Evolutionary conservation across 2,888 invertebrate species (phyloP), one percentile per base, ranked within the genome.

Genomic region (Tetropium fuscum): DNA sequence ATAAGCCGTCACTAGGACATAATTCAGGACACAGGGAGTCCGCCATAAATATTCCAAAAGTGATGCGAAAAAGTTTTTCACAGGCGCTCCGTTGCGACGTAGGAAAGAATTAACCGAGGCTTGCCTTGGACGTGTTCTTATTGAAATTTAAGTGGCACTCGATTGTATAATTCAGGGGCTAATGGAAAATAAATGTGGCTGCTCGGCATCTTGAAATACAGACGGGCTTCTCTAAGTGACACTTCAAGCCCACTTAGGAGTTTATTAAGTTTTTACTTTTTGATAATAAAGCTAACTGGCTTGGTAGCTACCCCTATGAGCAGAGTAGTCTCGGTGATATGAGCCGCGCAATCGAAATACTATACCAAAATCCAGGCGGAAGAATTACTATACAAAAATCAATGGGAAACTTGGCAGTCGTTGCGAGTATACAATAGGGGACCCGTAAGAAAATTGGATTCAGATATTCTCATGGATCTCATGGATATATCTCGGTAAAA

Each of bases 111-210:
- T 64, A 64, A 64, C 49, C 53, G 57, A 53, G 58, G 58, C 64
- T 61, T 61, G 51, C 58, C 58, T 58, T 58, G 53, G 60, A 57
- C 56, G 66, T 64, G 58, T 67, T 57, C 64, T 60, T 66, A 70
- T 71, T 70, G 69, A 73, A 72, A 69, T 72, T 70, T 70, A 69
- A 72, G 69, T 60, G 66, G 69, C 63, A 58, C 66, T 65, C 72
- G 65, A 68, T 71, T 74, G 72, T 69, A 74, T 75, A 73, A 74
- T 75, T 75, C 70, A 74, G 65, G 60, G 64, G 60, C 69, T 74
- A 75, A 76, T 75, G 75, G 75, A 75, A 77, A 75, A 76, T 73
- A 75, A 69, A 69, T 71, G 69, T 60, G 59, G 56, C 60, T 57
- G 61, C 55, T 61, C 61, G 63, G 60, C 59, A 67, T 60, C 60